Conservation (phyloP, 2,888 invertebrate genomes). For the Ichneumoninae sp. region DNA sequence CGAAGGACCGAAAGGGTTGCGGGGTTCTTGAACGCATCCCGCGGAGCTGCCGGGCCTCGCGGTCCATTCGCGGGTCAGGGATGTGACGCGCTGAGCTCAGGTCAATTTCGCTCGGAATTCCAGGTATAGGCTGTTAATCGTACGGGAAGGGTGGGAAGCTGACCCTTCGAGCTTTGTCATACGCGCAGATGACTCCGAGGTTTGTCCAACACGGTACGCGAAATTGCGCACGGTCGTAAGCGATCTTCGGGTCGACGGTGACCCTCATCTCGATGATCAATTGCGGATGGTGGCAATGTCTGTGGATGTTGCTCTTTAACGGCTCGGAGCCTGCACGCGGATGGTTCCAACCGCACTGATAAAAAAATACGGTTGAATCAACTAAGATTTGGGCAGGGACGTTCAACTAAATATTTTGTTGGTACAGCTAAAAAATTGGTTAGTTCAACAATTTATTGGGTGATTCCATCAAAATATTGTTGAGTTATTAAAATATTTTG, state of each 20-base stretch:
- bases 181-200: constrained; percentile 43
- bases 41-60: neutral
- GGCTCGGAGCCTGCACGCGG: constrained; percentile 22
- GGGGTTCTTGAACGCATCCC: neutral
- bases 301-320: neutral
- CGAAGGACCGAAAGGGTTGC: constrained; percentile 24
- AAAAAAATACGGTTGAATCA: too few species aligned
- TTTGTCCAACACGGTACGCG: constrained; percentile 44
- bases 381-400: too few species aligned
- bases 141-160: neutral
- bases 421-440: too few species aligned
- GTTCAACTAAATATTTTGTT: too few species aligned
- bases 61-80: constrained; percentile 56
- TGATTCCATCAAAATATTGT: too few species aligned
- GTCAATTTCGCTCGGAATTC: constrained; percentile 52
- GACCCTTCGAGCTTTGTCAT: constrained; percentile 30
- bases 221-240: constrained; percentile 26
- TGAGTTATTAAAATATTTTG: too few species aligned
- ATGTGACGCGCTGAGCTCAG: constrained; percentile 21
- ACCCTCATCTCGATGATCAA: constrained; percentile 53
- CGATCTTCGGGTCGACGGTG: constrained; percentile 38
- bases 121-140: constrained; percentile 37
- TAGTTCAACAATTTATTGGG: too few species aligned
- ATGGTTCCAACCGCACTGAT: constrained; percentile 13
- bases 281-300: constrained; percentile 23